These are phyloP conservation scores for Pachyuromys duprasi DNA, from an alignment of 2,797 vertebrate genomes.

Conservation along the genomic window DNA sequence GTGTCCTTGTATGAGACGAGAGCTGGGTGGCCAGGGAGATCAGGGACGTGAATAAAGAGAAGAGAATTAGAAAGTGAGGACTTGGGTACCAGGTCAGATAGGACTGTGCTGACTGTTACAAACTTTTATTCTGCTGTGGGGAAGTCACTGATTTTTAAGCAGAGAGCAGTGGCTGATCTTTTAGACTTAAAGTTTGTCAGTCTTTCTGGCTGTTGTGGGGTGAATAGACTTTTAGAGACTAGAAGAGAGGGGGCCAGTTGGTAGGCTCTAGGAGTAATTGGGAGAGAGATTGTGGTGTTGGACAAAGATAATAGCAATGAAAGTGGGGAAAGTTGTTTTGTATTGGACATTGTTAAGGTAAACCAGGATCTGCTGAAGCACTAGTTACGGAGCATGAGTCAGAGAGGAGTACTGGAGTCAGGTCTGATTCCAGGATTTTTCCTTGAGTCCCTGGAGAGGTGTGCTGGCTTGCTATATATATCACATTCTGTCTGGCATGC, in stretches of 20 bases:
- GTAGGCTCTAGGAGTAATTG: neutral
- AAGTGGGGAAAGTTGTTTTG: neutral
- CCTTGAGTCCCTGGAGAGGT: neutral
- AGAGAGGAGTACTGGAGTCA: neutral
- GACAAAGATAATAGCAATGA: neutral
- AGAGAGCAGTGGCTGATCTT: neutral
- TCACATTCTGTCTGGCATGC: neutral
- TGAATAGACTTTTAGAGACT: neutral
- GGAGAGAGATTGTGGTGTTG: constrained; percentile 21
- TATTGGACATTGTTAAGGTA: constrained; percentile 13
- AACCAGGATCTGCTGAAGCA: constrained; percentile 3
- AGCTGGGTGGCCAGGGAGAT: neutral
- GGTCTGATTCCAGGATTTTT: neutral
- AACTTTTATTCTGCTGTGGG: neutral
- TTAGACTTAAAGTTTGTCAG: constrained; percentile 34
- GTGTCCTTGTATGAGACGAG: neutral
- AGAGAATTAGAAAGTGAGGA: neutral
- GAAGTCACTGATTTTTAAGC: constrained; percentile 27
- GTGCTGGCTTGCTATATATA: neutral
- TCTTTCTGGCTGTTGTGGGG: neutral
- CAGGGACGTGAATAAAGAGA: neutral
- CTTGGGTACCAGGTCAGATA: neutral
- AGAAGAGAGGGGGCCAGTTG: neutral
- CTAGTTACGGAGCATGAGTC: neutral
- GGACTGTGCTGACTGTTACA: neutral